phyloP scores from a whole-genome alignment of 2,888 invertebrate species.

The Holacanthella duospinosa region DNA sequence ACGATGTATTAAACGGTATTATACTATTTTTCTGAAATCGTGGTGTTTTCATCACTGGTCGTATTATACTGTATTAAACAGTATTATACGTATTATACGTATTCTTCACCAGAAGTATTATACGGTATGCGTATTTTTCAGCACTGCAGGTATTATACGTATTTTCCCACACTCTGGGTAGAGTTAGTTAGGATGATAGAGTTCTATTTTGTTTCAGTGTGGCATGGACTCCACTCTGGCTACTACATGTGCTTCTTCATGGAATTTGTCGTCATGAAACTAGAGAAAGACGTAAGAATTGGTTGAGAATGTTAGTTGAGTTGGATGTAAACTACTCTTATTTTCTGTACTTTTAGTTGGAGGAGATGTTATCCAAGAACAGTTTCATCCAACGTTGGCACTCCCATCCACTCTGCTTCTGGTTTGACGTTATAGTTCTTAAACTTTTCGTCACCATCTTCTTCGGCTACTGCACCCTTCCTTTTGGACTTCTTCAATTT shows the following conservation, averaged over 20 bases:
- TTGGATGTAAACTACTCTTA: slow-evolving; percentile 14
- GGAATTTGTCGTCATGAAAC: slow-evolving; percentile 76
- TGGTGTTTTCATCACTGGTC: too few relatives aligned
- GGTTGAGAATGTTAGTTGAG: not conserved
- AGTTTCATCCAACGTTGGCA: slow-evolving; percentile 45
- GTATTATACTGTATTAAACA: too few relatives aligned
- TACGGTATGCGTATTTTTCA: too few relatives aligned
- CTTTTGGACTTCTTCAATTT: slow-evolving; percentile 61
- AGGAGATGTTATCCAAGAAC: slow-evolving; percentile 49
- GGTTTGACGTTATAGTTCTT: slow-evolving; percentile 44
- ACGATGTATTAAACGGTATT: too few relatives aligned
- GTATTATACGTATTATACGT: too few relatives aligned
- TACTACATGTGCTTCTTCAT: slow-evolving; percentile 87
- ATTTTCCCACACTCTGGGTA: too few relatives aligned
- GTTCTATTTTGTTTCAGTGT: too few relatives aligned
- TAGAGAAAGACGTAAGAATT: slow-evolving; percentile 68
- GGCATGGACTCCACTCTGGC: slow-evolving; percentile 92
- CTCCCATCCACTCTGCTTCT: slow-evolving; percentile 27
- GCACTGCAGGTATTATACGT: too few relatives aligned
- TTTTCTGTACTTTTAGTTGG: slow-evolving; percentile 44
- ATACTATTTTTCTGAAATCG: too few relatives aligned
- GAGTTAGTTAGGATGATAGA: too few relatives aligned
- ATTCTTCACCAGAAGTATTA: too few relatives aligned
- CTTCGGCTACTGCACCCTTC: slow-evolving; percentile 71
- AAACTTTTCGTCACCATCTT: slow-evolving; percentile 66